Percentiles rank a stretch among this genome's conserved stretches.
These are phyloP conservation scores for Papilio aristodemus DNA, from an alignment of 1,140 invertebrate genomes.

Conservation along the genomic window DNA sequence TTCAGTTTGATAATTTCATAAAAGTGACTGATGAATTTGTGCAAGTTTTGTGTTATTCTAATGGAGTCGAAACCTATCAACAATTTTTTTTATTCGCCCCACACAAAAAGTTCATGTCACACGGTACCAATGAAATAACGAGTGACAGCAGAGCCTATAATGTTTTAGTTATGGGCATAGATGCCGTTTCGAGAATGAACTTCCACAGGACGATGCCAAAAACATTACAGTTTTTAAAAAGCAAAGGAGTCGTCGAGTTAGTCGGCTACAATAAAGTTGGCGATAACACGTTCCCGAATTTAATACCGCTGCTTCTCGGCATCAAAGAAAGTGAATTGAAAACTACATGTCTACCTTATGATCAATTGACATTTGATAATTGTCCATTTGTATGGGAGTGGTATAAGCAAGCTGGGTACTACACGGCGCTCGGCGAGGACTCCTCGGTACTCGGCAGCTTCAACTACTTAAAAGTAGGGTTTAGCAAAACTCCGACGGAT, in stretches of 20 bases:
- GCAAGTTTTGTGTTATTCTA: conserved; percentile 80
- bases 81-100: conserved; percentile 85
- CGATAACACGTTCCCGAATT: conserved; percentile 91
- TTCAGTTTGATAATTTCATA: conserved; percentile 63
- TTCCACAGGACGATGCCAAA: conserved; percentile 89
- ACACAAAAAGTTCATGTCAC: conserved; percentile 48
- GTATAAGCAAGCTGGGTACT: conserved; percentile 85
- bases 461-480: conserved; percentile 89
- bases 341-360: conserved; percentile 81
- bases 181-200: conserved; percentile 91
- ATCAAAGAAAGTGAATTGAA: conserved; percentile 81
- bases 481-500: conserved; percentile 88
- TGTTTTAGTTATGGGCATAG: conserved; percentile 91
- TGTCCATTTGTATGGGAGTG: conserved; percentile 92
- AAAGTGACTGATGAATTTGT: conserved; percentile 82
- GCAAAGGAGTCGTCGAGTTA: conserved; percentile 84
- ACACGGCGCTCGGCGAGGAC: conserved; percentile 91
- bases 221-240: conserved; percentile 82
- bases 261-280: conserved; percentile 90
- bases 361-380: conserved; percentile 65
- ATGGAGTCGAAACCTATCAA: conserved; percentile 78
- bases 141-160: conserved; percentile 68
- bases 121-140: conserved; percentile 32
- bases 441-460: conserved; percentile 86
- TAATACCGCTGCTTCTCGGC: conserved; percentile 87